Conservation (phyloP, 2,797 vertebrate genomes). For the Petrocephalus schoutedeni region DNA sequence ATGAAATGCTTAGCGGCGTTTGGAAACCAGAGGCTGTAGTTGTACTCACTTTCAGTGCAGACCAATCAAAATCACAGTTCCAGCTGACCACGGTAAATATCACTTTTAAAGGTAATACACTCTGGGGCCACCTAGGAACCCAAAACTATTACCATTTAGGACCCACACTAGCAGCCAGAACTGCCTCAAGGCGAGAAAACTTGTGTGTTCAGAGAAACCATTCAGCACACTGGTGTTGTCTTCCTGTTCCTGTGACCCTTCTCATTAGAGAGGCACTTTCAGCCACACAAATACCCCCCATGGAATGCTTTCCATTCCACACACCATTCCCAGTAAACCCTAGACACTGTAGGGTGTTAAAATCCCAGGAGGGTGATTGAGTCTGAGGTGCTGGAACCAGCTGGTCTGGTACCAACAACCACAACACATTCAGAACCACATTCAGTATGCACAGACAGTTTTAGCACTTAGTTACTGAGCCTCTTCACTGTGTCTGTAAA, state of each 20-base stretch:
- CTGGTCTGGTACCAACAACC: neutral
- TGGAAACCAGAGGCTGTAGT: neutral
- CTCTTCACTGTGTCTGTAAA: neutral
- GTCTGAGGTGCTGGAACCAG: neutral
- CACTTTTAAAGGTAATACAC: neutral
- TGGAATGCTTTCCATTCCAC: neutral
- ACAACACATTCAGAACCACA: neutral
- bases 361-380: neutral
- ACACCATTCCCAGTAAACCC: neutral
- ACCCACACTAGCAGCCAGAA: neutral
- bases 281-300: neutral
- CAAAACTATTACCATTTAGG: neutral
- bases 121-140: neutral
- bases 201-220: neutral
- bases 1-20: neutral
- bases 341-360: neutral
- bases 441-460: neutral
- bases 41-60: no score
- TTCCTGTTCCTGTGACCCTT: no score
- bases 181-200: neutral
- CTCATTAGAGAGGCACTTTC: neutral
- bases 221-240: neutral
- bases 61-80: neutral
- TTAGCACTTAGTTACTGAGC: neutral
- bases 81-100: neutral